These are phyloP conservation scores for Rhinogobio ventralis DNA, from an alignment of 2,797 vertebrate species.

Conservation along the genomic window DNA sequence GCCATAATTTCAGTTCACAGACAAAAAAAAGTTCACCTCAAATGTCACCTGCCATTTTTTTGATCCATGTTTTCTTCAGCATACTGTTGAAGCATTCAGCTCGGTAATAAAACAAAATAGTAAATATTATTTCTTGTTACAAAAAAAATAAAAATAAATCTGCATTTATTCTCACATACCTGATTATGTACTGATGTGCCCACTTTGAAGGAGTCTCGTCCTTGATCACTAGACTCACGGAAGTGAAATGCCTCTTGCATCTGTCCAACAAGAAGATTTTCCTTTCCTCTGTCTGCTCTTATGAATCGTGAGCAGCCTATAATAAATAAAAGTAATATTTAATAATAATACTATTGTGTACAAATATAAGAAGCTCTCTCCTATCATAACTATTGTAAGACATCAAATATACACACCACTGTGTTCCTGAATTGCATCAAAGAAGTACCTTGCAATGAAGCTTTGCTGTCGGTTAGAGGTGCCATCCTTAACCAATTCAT, in stretches of 20 bases:
- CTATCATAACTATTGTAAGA: background rate
- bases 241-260: constrained; percentile 18
- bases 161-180: background rate
- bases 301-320: background rate
- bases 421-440: constrained; percentile 18
- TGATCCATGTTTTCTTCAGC: constrained; percentile 13
- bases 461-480: background rate
- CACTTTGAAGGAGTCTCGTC: constrained; percentile 8
- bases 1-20: background rate
- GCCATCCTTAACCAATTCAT: background rate
- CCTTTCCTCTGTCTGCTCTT: background rate
- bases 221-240: background rate
- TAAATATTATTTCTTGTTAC: too few relatives aligned
- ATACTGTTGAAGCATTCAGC: background rate
- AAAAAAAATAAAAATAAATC: too few relatives aligned
- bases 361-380: background rate
- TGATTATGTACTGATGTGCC: constrained; percentile 7
- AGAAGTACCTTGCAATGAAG: constrained; percentile 12
- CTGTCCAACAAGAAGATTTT: background rate
- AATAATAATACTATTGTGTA: background rate
- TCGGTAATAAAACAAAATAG: too few relatives aligned
- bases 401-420: background rate
- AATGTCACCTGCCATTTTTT: constrained; percentile 26
- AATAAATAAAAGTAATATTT: background rate
- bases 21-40: background rate